Evolutionary conservation across 2,113 vertebrate genomes (phyloP), one percentile per base, ranked within the genome.

Genomic region (Oriolus oriolus): DNA sequence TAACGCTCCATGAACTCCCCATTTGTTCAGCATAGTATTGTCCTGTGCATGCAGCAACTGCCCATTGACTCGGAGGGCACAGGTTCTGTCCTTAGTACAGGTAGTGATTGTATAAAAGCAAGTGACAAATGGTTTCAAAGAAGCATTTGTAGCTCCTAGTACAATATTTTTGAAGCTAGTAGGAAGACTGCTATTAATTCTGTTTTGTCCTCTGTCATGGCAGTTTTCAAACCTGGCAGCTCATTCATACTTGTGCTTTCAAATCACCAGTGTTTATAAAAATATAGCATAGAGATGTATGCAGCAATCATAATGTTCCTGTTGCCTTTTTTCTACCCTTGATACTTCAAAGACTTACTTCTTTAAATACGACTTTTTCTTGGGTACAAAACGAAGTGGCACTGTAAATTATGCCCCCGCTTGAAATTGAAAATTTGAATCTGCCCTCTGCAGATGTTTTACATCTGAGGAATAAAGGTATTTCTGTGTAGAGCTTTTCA

Each of bases 11-110:
- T 7, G 16, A 50, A 24, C 33, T 63, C 28, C n/a, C 4, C 3
- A 0, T 52, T 53, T 76, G 16, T 60, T 69, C 42, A 54, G 14
- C 7, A 1, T 5, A 1, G 24, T 4, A 2, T 28, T 52, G 7
- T 14, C 28, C 7, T 20, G 18, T 41, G 44, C 20, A 33, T 4
- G 2, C 21, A 81, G 39, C 42, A 60, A 10, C 47, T 49, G 8
- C 3, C 13, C 31, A 1, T 20, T 24, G 54, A 31, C 39, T 57
- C 60, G 54, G 23, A 59, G 45, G 30, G 45, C 54, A 50, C 15
- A 8, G 15, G 12, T 84, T 64, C n/a, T 22, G 4, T 13, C 44
- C 27, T 10, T 28, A 56, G 61, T 6, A 30, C 31, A 22, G 45
- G 26, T 45, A 60, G 13, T 30, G 13, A 2, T 3, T 28, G 21